phyloP scores from a whole-genome alignment of 2,797 vertebrate species.

The Jordanella pulchra region DNA sequence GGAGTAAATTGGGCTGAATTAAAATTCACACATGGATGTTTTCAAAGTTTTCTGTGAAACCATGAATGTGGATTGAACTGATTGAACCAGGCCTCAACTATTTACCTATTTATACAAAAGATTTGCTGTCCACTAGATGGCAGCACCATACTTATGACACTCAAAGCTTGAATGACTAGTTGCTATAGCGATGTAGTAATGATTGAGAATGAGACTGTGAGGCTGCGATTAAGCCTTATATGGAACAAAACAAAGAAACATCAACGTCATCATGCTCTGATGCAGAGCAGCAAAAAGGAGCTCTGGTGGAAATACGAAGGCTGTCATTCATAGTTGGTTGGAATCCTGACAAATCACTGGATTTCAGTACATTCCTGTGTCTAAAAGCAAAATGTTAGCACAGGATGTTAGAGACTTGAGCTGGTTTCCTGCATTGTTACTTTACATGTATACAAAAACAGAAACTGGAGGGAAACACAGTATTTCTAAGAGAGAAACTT shows the following conservation, averaged over 20 bases:
- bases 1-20: neutral
- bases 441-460: neutral
- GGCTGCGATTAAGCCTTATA: constrained; percentile 56
- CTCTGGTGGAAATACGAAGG: constrained; percentile 34
- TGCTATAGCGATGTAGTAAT: constrained; percentile 69
- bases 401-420: neutral
- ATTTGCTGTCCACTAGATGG: constrained; percentile 64
- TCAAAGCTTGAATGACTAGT: constrained; percentile 47
- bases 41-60: neutral
- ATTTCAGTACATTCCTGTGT: neutral
- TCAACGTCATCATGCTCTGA: constrained; percentile 29
- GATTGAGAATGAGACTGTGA: constrained; percentile 27
- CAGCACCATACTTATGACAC: constrained; percentile 41
- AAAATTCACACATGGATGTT: neutral
- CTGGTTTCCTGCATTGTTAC: neutral
- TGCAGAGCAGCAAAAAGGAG: constrained; percentile 25
- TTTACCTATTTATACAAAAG: neutral
- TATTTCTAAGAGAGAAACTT: neutral
- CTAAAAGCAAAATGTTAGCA: neutral
- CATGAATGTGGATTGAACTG: neutral
- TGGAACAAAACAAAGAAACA: constrained; percentile 49
- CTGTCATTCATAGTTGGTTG: constrained; percentile 9
- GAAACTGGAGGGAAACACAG: neutral
- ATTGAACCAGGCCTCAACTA: neutral
- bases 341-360: neutral